Evolutionary conservation across 2,113 vertebrate genomes (phyloP).

Genomic region (Sinocyclocheilus grahami): DNA sequence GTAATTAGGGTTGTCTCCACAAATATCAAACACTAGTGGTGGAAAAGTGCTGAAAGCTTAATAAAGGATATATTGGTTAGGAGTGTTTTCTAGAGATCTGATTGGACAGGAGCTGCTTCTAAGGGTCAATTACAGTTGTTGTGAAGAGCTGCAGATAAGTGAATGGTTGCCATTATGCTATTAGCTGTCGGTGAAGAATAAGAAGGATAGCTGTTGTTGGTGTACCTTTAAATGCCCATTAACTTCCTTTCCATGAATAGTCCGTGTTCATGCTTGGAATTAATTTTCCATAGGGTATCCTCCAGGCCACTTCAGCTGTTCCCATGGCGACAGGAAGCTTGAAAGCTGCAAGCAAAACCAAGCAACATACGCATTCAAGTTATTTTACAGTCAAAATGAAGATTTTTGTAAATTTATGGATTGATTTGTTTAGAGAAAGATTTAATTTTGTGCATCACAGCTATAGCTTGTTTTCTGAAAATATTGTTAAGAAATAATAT

Average conservation of each 20-base stretch:
- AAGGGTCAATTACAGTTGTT: slow-evolving; percentile 20
- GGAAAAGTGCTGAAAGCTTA: slow-evolving; percentile 1
- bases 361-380: too few relatives aligned
- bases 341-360: not conserved
- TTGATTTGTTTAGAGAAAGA: not conserved
- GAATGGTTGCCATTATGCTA: not conserved
- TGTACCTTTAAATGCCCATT: not conserved
- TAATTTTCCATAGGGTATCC: not conserved
- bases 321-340: slow-evolving; percentile 11
- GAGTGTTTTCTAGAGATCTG: slow-evolving; percentile 12
- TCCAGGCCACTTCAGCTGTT: not conserved
- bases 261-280: slow-evolving; percentile 1
- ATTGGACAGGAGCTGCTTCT: not conserved
- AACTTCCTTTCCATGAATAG: not conserved
- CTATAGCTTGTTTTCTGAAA: not conserved
- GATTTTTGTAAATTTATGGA: not conserved
- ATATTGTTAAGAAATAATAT: not conserved
- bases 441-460: not conserved
- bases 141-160: not conserved
- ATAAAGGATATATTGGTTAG: slow-evolving; percentile 22
- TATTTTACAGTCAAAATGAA: not conserved
- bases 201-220: slow-evolving; percentile 2
- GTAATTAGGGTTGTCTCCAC: slow-evolving; percentile 6
- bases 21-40: not conserved
- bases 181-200: not conserved